Evolutionary conservation across 2,113 vertebrate species (phyloP), one percentile per base, ranked within the genome.

Genomic region (Toxostoma redivivum): DNA sequence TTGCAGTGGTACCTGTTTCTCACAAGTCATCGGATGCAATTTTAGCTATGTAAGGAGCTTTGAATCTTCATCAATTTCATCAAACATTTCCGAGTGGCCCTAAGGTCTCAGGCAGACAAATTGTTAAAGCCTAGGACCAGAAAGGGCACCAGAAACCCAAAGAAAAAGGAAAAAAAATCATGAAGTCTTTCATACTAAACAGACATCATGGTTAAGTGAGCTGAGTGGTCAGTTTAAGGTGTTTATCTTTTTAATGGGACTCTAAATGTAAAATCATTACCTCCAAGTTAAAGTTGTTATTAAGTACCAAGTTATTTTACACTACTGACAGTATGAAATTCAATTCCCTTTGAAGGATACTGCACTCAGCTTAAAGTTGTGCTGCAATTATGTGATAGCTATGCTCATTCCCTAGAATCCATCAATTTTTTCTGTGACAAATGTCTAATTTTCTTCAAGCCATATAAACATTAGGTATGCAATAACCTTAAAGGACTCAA

Each of bases 1-100:
- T 95, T 73, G 54, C 76, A 77, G 37, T 18, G 42, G 42, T 92
- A 93, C 85, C 86, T 47, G n/a, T 66, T 96, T 77, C 90, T 90
- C 76, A 17, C 45, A 77, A 71, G 62, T 70, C 74, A 80, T 47
- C n/a, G 30, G n/a, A 70, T 31, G 44, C 64, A 81, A 83, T 88
- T 82, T 88, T 66, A 81, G 64, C 58, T 58, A 50, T 28, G 6
- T 74, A 73, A 86, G 82, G n/a, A 83, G 51, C 51, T 87, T 67
- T 92, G 86, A 77, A 72, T 92, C 45, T 76, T 80, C 73, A 50
- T 62, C 58, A 28, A 16, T 85, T 88, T 86, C 10, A 5, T 51
- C 61, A 78, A 37, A 57, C 2, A 2, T 45, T 82, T 80, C 45
- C 48, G 53, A 51, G 37, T 18, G 65, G 71, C 50, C 61, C 48